These are phyloP conservation scores for Lepus americanus DNA, from an alignment of 2,113 vertebrate genomes.

Conservation along the genomic window DNA sequence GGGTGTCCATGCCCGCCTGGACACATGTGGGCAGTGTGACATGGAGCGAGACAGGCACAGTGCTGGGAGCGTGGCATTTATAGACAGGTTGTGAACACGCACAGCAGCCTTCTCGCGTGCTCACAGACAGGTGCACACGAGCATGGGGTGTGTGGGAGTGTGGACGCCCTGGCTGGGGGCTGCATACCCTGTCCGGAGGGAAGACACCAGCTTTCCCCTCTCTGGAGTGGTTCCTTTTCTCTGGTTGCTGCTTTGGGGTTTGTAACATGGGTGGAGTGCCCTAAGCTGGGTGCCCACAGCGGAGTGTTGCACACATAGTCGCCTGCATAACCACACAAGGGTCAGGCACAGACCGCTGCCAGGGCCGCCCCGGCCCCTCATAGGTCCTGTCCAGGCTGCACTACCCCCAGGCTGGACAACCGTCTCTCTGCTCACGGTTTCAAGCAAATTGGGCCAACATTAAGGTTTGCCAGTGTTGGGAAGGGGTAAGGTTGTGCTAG, in stretches of 20 bases:
- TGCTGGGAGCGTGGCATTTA: neutral
- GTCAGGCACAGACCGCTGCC: neutral
- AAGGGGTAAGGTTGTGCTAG: neutral
- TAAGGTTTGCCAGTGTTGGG: neutral
- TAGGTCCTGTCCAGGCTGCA: neutral
- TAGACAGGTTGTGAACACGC: neutral
- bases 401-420: neutral
- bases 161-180: accelerated
- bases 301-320: neutral
- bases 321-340: neutral
- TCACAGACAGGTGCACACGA: neutral
- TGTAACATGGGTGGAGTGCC: accelerated
- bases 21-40: neutral
- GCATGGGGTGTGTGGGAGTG: no score
- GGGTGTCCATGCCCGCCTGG: neutral
- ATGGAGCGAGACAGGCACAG: neutral
- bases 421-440: neutral
- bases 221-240: accelerated
- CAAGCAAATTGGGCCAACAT: neutral
- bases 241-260: neutral
- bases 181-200: neutral
- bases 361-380: neutral
- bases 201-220: neutral
- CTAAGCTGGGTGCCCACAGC: accelerated
- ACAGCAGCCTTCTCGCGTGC: neutral